Evolutionary conservation across 2,797 vertebrate species (phyloP).

Genomic region (Muscicapa striata): DNA sequence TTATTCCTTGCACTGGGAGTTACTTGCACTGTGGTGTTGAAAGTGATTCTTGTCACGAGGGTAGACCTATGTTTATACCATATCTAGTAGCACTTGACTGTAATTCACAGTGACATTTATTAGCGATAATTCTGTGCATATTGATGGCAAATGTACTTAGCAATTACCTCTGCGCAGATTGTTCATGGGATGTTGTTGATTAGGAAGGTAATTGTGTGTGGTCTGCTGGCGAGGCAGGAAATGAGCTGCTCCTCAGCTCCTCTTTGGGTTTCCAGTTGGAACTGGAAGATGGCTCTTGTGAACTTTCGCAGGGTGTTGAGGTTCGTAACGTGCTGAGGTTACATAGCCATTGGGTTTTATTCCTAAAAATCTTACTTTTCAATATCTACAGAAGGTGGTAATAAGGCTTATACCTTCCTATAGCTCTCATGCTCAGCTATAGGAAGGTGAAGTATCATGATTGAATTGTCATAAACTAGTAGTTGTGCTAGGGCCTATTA

Average conservation of each 20-base stretch:
- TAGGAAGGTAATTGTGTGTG: conserved; percentile 49
- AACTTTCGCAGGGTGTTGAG: background rate
- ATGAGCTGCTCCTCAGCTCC: background rate
- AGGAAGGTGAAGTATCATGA: background rate
- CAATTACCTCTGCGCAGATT: conserved; percentile 5
- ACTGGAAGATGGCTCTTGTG: background rate
- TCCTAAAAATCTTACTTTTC: background rate
- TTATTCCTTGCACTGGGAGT: background rate
- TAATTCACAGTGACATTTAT: conserved; percentile 33
- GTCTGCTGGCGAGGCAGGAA: conserved; percentile 49
- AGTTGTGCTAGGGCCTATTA: background rate
- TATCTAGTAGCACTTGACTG: background rate
- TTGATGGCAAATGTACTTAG: conserved; percentile 1
- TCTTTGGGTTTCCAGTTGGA: background rate
- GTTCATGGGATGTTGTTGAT: conserved; percentile 19
- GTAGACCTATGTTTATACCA: background rate
- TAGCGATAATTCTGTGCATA: background rate
- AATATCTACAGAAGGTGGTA: accelerated
- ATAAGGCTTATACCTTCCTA: background rate
- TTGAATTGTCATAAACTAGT: background rate
- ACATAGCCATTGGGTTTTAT: background rate
- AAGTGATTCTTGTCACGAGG: background rate
- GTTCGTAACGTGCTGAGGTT: background rate
- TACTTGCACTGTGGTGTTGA: accelerated
- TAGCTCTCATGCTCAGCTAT: background rate